These are phyloP conservation scores for Falco berigora DNA, from an alignment of 2,797 vertebrate species.

Conservation along the genomic window DNA sequence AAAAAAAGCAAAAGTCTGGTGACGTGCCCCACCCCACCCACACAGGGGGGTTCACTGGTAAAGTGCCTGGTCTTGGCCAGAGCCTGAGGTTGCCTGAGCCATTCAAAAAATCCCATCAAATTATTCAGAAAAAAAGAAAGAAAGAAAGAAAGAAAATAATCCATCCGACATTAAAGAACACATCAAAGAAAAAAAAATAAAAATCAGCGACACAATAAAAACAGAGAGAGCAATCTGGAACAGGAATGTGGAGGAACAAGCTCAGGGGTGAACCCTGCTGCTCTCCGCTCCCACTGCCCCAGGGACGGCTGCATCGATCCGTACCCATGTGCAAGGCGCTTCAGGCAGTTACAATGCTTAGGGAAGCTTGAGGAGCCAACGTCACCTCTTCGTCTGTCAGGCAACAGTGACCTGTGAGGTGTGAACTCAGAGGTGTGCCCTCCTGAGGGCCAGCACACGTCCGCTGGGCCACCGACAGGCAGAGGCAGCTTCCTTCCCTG, in stretches of 20 bases:
- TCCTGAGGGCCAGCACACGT: background rate
- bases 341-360: background rate
- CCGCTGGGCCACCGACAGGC: rapidly evolving
- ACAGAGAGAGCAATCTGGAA: background rate
- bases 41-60: background rate
- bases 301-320: background rate
- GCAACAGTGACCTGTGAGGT: background rate
- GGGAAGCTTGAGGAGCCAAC: background rate
- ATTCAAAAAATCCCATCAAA: background rate
- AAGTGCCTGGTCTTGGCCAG: background rate
- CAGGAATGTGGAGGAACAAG: background rate
- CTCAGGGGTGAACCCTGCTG: background rate
- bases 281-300: background rate
- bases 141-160: background rate
- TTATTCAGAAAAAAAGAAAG: background rate
- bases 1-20: background rate
- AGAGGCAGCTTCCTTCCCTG: background rate
- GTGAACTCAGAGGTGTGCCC: background rate
- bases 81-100: background rate
- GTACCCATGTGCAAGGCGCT: rapidly evolving
- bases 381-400: background rate
- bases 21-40: background rate
- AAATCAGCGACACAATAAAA: background rate
- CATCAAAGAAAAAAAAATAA: background rate
- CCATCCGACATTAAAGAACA: background rate